A percentile compares a stretch with the other conserved stretches of the same genome.
Evolutionary conservation across 2,113 vertebrate genomes (phyloP).

Genomic region (Spea multiplicata): DNA sequence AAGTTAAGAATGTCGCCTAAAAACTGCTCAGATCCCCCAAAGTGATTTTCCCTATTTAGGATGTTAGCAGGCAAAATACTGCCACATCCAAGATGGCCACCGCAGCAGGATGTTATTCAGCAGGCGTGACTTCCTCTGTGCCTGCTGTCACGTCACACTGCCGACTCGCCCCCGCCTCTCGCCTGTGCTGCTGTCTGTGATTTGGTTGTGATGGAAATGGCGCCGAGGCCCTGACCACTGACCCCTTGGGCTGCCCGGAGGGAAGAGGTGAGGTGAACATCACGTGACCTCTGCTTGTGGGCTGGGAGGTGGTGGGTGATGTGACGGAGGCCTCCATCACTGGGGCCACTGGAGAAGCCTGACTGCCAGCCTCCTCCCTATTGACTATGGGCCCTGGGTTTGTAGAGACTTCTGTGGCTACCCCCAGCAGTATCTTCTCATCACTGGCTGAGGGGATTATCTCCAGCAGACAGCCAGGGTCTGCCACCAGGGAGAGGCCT

Average conservation of each 20-base stretch:
- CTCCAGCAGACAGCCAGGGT: no score
- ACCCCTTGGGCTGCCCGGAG: constrained; percentile 12
- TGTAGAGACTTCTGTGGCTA: no score
- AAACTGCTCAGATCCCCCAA: no score
- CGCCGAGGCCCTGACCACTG: constrained; percentile 26
- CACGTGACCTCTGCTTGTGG: constrained; percentile 6
- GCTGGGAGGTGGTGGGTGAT: not conserved
- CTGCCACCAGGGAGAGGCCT: no score
- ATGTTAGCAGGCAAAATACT: not conserved
- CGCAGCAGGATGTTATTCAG: not conserved
- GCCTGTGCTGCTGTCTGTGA: not conserved
- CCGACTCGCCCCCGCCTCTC: not conserved
- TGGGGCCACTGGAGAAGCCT: no score
- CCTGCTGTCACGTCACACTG: not conserved
- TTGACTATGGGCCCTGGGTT: no score
- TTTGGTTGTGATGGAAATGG: constrained; percentile 43
- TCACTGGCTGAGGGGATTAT: no score
- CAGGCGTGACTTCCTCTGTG: not conserved
- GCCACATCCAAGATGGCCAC: constrained; percentile 33
- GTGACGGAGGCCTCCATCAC: no score
- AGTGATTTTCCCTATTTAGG: not conserved
- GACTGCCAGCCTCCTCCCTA: no score
- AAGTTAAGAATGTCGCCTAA: no score
- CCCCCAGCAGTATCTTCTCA: no score
- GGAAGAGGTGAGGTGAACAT: constrained; percentile 24